These are phyloP conservation scores for Pimpla rufipes DNA, from an alignment of 2,888 invertebrate genomes.

Conservation along the genomic window DNA sequence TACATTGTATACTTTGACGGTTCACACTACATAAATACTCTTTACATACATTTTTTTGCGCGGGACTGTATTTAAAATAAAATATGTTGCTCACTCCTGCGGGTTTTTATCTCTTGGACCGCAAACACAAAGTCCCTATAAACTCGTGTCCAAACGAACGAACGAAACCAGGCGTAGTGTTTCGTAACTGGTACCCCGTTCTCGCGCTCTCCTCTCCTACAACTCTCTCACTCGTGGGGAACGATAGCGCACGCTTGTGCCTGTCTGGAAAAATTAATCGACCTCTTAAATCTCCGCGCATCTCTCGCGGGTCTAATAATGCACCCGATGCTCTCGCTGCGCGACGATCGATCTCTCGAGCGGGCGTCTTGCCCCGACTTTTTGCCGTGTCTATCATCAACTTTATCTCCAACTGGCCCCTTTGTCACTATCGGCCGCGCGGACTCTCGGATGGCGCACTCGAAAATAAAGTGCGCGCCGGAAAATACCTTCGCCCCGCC, in stretches of 20 bases:
- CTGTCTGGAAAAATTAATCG: slow-evolving; percentile 63
- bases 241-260: slow-evolving; percentile 46
- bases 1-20: too few relatives aligned
- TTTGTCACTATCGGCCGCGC: slow-evolving; percentile 43
- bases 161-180: too few relatives aligned
- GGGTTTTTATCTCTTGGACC: too few relatives aligned
- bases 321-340: slow-evolving; percentile 57
- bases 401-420: slow-evolving; percentile 12
- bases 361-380: not conserved
- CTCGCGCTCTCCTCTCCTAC: not conserved
- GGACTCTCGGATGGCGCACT: slow-evolving; percentile 1
- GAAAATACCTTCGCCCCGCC: not conserved
- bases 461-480: not conserved
- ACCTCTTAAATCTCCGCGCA: slow-evolving; percentile 52
- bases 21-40: too few relatives aligned
- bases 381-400: slow-evolving; percentile 45
- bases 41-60: too few relatives aligned
- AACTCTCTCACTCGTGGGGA: not conserved
- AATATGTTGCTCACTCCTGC: too few relatives aligned
- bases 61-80: too few relatives aligned
- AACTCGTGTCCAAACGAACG: too few relatives aligned
- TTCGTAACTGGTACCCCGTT: not conserved
- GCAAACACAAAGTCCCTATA: too few relatives aligned
- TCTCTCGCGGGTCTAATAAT: slow-evolving; percentile 48
- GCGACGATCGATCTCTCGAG: slow-evolving; percentile 54